phyloP scores from a whole-genome alignment of 2,797 vertebrate species.

The Sciaenops ocellatus region DNA sequence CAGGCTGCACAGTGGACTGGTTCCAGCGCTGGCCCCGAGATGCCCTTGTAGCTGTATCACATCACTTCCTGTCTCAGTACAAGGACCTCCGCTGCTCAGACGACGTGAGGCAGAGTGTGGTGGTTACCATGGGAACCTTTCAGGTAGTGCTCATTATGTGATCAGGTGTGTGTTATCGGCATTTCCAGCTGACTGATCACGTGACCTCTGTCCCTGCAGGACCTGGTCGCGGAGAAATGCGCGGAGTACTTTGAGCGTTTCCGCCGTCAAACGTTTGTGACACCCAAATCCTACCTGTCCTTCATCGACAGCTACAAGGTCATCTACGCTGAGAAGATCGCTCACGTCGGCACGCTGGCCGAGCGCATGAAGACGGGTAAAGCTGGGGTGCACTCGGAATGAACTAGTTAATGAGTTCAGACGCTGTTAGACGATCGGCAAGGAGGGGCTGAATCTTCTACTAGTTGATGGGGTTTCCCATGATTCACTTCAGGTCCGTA shows the following conservation, averaged over 20 bases:
- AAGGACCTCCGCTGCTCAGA: conserved; percentile 85
- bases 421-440: no score
- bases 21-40: conserved; percentile 90
- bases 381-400: not conserved
- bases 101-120: conserved; percentile 84
- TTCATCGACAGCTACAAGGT: conserved; percentile 89
- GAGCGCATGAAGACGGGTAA: conserved; percentile 89
- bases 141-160: conserved; percentile 65
- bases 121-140: conserved; percentile 89
- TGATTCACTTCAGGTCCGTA: not conserved
- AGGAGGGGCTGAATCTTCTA: not conserved
- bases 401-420: no score
- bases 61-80: conserved; percentile 87
- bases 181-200: not conserved
- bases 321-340: conserved; percentile 86
- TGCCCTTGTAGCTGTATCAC: conserved; percentile 88
- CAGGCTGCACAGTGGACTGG: conserved; percentile 91
- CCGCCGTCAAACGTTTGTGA: conserved; percentile 88
- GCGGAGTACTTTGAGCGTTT: conserved; percentile 89
- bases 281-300: conserved; percentile 90
- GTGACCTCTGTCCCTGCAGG: conserved; percentile 50
- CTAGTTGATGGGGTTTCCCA: not conserved
- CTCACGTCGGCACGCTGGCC: conserved; percentile 81
- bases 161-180: not conserved
- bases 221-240: conserved; percentile 89